phyloP scores from a whole-genome alignment of 92 coral and sea anemone species.

The Diadumene lineata region DNA sequence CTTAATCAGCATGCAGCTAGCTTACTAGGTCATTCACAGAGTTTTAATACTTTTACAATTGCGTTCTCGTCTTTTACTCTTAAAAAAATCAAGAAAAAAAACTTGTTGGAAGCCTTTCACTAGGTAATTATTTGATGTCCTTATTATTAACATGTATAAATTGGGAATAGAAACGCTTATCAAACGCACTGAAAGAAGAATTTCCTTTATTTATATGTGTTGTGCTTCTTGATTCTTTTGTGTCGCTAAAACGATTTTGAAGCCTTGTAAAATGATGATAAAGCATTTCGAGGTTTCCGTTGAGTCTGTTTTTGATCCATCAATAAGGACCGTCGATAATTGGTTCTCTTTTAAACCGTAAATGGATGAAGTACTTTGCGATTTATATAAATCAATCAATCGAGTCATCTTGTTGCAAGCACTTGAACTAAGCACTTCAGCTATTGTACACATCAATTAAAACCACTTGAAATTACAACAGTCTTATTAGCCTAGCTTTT shows the following conservation, averaged over 20 bases:
- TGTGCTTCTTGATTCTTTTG: background rate
- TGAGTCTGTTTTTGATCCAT: slow-evolving; percentile 17
- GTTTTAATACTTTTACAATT: background rate
- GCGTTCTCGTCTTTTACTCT: too few relatives aligned
- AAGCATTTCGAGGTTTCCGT: slow-evolving; percentile 5
- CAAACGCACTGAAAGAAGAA: too few relatives aligned
- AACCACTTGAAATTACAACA: background rate
- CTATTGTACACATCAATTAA: background rate
- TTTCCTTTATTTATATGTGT: too few relatives aligned
- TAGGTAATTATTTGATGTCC: too few relatives aligned
- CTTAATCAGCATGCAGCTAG: background rate
- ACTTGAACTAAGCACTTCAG: slow-evolving; percentile 8
- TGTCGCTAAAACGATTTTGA: background rate
- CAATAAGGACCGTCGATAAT: slow-evolving; percentile 21
- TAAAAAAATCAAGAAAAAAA: too few relatives aligned
- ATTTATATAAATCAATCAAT: slow-evolving; percentile 25
- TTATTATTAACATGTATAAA: too few relatives aligned
- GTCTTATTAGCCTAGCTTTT: background rate
- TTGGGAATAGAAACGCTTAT: too few relatives aligned
- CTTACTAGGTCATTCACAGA: background rate
- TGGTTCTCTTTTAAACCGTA: slow-evolving; percentile 22
- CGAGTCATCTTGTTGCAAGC: slow-evolving; percentile 1
- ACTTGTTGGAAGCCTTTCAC: too few relatives aligned
- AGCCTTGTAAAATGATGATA: background rate
- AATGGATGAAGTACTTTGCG: slow-evolving; percentile 29